Conservation (phyloP, 1,140 invertebrate genomes). For the Spodoptera litura region DNA sequence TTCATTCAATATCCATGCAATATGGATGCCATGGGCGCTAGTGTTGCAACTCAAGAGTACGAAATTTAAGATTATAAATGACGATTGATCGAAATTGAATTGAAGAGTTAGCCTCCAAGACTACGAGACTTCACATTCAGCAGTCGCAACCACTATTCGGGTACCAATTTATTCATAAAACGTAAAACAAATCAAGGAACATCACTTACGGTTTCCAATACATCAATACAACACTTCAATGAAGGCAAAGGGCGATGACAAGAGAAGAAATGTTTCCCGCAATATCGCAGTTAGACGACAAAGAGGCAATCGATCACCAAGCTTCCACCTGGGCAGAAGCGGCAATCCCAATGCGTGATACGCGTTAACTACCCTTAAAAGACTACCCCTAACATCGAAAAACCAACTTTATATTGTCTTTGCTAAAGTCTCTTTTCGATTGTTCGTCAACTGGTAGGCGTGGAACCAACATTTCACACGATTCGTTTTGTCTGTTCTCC, state of each 20-base stretch:
- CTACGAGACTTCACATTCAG: no score
- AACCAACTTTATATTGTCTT: slow-evolving; percentile 39
- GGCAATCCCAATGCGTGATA: slow-evolving; percentile 65
- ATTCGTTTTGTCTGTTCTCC: slow-evolving; percentile 65
- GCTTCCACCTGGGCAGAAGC: slow-evolving; percentile 62
- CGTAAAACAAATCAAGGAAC: background rate
- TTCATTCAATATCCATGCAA: no score
- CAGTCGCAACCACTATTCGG: no score
- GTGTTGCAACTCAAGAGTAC: no score
- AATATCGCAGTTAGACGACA: slow-evolving; percentile 59
- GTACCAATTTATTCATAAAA: no score
- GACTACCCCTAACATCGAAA: slow-evolving; percentile 17
- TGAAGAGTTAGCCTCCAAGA: no score
- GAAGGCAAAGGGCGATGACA: slow-evolving; percentile 56
- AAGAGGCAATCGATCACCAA: slow-evolving; percentile 66
- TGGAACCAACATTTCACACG: slow-evolving; percentile 60
- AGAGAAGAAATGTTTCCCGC: slow-evolving; percentile 61
- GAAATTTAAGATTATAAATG: no score
- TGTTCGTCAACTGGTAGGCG: slow-evolving; percentile 15
- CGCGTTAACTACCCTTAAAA: slow-evolving; percentile 63
- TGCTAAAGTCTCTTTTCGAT: slow-evolving; percentile 39
- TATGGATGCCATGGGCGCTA: no score
- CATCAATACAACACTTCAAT: slow-evolving; percentile 56
- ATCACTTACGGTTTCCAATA: slow-evolving; percentile 41
- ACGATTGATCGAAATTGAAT: no score